Conservation (phyloP, 2,797 vertebrate genomes). For the Cebuella pygmaea region DNA sequence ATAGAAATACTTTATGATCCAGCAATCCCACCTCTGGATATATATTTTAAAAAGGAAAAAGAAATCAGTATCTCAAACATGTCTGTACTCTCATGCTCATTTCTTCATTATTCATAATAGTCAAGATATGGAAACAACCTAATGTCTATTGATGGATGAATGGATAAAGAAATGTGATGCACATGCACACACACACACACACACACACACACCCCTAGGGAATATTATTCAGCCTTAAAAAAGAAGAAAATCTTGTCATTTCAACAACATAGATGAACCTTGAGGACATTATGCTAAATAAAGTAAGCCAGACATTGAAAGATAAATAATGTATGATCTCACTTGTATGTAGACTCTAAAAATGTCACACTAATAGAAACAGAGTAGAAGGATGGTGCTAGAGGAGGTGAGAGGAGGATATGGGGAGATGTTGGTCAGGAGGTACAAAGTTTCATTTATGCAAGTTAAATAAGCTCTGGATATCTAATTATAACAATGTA, state of each 20-base stretch:
- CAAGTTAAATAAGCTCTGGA: neutral
- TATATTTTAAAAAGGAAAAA: neutral
- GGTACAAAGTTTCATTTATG: neutral
- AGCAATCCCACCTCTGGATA: neutral
- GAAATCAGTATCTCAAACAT: neutral
- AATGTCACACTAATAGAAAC: neutral
- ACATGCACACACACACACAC: no score
- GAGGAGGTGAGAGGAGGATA: neutral
- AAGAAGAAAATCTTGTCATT: neutral
- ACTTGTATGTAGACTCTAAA: neutral
- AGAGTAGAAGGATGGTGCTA: neutral
- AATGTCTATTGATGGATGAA: neutral
- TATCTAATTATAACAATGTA: neutral
- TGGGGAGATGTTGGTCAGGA: neutral
- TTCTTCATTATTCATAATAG: neutral
- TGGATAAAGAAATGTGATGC: neutral
- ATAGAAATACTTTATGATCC: neutral
- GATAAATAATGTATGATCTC: neutral
- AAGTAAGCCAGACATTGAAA: neutral
- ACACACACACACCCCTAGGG: neutral
- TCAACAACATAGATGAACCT: neutral
- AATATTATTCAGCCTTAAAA: neutral
- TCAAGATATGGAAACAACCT: neutral
- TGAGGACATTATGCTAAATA: neutral
- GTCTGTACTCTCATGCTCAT: neutral